These are phyloP conservation scores for Glaucidium brasilianum DNA, from an alignment of 2,113 vertebrate species.

Conservation along the genomic window DNA sequence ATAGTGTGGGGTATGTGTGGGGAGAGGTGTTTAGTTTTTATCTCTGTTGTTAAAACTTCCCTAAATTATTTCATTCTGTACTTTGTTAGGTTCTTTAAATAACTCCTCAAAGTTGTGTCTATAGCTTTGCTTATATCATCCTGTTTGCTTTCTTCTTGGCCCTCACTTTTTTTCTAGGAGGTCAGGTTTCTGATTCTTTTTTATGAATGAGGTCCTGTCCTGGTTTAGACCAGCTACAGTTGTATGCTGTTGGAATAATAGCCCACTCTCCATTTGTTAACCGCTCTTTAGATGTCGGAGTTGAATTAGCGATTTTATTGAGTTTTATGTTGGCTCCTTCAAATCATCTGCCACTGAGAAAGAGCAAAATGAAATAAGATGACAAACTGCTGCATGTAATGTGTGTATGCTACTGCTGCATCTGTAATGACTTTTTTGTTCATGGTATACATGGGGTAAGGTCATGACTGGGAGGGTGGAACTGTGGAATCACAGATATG, in stretches of 20 bases:
- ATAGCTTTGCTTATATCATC: not conserved
- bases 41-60: not conserved
- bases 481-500: not conserved
- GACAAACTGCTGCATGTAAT: not conserved
- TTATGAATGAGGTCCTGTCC: not conserved
- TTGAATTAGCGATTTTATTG: not conserved
- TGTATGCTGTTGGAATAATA: not conserved
- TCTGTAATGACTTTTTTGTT: not conserved
- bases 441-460: not conserved
- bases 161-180: not conserved
- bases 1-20: not conserved
- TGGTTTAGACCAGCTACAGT: not conserved
- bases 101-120: not conserved
- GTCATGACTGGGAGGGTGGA: not conserved
- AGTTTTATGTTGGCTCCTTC: not conserved
- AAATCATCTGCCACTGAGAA: not conserved
- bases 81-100: not conserved
- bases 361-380: too few species aligned
- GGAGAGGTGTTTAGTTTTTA: not conserved
- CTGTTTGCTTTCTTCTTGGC: not conserved
- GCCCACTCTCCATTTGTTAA: not conserved
- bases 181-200: not conserved
- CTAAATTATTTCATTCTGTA: not conserved
- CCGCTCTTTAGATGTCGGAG: not conserved
- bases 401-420: not conserved